phyloP scores from a whole-genome alignment of 2,888 invertebrate species.

The Thymelicus lineola region DNA sequence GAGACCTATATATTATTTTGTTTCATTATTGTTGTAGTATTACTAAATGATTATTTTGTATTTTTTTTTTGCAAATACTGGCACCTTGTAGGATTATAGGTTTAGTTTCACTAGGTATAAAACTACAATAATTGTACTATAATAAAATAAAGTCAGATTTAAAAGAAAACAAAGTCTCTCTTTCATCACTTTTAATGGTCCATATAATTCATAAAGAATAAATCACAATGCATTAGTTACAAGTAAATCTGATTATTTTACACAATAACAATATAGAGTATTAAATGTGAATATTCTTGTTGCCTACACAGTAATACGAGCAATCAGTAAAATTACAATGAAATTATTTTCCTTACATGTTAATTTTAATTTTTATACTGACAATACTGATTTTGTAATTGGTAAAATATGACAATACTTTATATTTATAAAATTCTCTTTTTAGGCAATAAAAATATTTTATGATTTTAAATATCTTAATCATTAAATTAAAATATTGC shows the following conservation, averaged over 20 bases:
- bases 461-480: no score
- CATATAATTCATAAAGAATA: conserved; percentile 80
- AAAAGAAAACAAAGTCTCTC: conserved; percentile 53
- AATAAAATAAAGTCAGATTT: no score
- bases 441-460: background rate
- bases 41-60: no score
- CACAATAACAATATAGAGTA: conserved; percentile 67
- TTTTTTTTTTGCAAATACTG: no score
- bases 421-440: background rate
- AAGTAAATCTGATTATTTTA: conserved; percentile 57
- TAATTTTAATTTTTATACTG: conserved; percentile 18
- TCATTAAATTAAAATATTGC: no score
- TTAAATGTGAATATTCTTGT: conserved; percentile 55
- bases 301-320: conserved; percentile 48
- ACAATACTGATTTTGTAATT: conserved; percentile 41
- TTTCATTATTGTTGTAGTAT: no score
- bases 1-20: no score
- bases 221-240: conserved; percentile 78
- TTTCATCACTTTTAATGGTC: conserved; percentile 75
- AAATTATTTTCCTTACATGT: conserved; percentile 26
- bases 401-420: conserved; percentile 20
- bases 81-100: no score
- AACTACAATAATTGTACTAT: no score
- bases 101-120: no score
- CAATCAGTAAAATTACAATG: conserved; percentile 43